Evolutionary conservation across 1,140 invertebrate species (phyloP), one percentile per base, ranked within the genome.

Genomic region (Brachionus calyciflorus): DNA sequence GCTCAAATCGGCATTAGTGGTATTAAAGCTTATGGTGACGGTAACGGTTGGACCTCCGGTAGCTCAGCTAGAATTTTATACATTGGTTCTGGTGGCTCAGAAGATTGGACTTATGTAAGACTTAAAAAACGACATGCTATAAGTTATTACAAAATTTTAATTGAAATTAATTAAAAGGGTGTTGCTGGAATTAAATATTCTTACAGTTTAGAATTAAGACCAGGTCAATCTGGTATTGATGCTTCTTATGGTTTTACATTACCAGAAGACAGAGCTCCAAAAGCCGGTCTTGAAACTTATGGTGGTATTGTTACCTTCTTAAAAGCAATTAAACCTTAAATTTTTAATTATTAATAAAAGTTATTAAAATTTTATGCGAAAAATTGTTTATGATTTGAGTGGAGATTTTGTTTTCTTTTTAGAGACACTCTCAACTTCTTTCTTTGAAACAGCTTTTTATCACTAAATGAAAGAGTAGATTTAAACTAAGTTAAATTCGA

Each of bases 91-190:
- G 80, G 80, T 12, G 77, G 78, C 10, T 79, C 79, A 5, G 78
- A 78, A 65, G 80, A 81, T 63, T 81, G 80, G 80, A 77, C 79
- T 24, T 49, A 37, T 17, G n/a, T n/a, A n/a, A n/a, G n/a, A n/a
- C n/a, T n/a, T n/a, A n/a, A n/a, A n/a, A n/a, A n/a, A n/a, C n/a
- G n/a, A n/a, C n/a, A n/a, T n/a, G n/a, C n/a, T n/a, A n/a, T n/a
- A n/a, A n/a, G n/a, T n/a, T n/a, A n/a, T n/a, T n/a, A n/a, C n/a
- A n/a, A n/a, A n/a, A n/a, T n/a, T n/a, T n/a, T n/a, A n/a, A n/a
- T n/a, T n/a, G n/a, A n/a, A n/a, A n/a, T n/a, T n/a, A n/a, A n/a
- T n/a, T n/a, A n/a, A n/a, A n/a, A n/a, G n/a, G 68, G 73, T 4
- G 30, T 30, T n/a, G 78, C 78, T 19, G 63, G 73, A 0, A 78